A percentile compares a stretch with the other conserved stretches of the same genome.
Conservation (phyloP, 1,140 invertebrate genomes). For the Apocrypta bakeri region DNA sequence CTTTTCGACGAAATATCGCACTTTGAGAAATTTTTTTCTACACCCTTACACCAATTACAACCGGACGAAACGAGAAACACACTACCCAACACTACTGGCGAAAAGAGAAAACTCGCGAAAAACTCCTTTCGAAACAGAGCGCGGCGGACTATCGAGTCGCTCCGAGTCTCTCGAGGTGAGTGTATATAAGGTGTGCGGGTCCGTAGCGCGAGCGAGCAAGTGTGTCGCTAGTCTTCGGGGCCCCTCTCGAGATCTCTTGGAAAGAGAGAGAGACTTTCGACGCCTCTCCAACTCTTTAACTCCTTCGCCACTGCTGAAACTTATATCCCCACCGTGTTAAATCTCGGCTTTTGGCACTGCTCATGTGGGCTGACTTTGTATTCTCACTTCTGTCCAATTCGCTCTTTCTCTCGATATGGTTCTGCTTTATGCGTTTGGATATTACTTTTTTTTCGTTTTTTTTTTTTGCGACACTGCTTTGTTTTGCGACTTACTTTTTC, state of each 20-base stretch:
- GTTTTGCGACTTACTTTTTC: neutral
- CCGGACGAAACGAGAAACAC: too few relatives aligned
- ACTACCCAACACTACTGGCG: too few relatives aligned
- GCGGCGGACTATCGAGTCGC: neutral
- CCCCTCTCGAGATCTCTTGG: neutral
- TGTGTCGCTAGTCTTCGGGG: slow-evolving; percentile 24
- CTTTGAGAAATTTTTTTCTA: too few relatives aligned
- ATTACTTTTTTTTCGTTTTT: neutral
- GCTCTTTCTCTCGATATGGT: slow-evolving; percentile 28
- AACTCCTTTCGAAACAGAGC: slow-evolving; percentile 7
- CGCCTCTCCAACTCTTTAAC: neutral
- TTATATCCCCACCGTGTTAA: neutral
- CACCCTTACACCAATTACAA: too few relatives aligned
- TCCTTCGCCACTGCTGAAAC: slow-evolving; percentile 8
- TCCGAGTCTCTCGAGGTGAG: neutral
- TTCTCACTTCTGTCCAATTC: slow-evolving; percentile 6
- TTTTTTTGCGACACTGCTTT: neutral
- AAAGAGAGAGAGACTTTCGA: slow-evolving; percentile 7
- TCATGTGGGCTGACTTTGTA: neutral
- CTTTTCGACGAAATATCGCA: neutral
- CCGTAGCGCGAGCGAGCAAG: slow-evolving; percentile 40
- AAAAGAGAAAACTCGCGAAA: neutral
- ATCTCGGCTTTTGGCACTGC: neutral
- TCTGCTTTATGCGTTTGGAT: neutral
- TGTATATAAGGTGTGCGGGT: slow-evolving; percentile 1